Base-by-base conservation (phyloP, 2,888 invertebrate genomes). In the Palloptera scutellata region DNA sequence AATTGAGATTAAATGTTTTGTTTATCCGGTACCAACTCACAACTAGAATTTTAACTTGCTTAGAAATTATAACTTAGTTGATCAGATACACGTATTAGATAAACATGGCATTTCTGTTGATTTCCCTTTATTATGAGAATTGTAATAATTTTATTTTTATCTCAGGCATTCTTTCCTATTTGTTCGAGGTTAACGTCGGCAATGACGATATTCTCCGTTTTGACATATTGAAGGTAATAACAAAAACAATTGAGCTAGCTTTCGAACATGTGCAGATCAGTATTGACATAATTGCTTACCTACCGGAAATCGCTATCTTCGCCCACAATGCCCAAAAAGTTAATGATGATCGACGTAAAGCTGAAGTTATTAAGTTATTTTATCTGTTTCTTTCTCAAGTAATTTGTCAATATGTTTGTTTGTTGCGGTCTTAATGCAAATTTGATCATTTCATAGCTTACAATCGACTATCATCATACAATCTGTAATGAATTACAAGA, bases 341-440 rank as follows among this genome's bases (percentile, higher is more conserved):
- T 0, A 67, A 12, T 0, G 77, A 72, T 51, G 74, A 77, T 2
- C 73, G 74, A 0, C 72, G 73, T n/a, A 76, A 79, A 58, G 64
- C 74, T 0, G 83, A 83, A 61, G 73, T 81, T 30, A 75, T 82
- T 19, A 80, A 77, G 5, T 66, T 83, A 6, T 83, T 76, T 67
- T 73, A 76, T 55, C 43, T 81, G 61, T 78, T 82, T 61, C 68
- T 77, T 5, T 67, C 62, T 2, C 80, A 81, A 77, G 83, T 77
- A 65, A 71, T 15, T 2, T 43, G 5, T 57, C 19, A 40, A 12
- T 52, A 51, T 40, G 43, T 11, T 45, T 15, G 12, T 13, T 45
- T 45, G 5, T 40, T 43, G 6, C 30, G 2, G 6, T 6, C 6
- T 4, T 30, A 30, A 30, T 30, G 30, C 30, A 20, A 13, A 15